Conservation (phyloP, 1,140 invertebrate genomes). For the Pseudomyrmex sp. region DNA sequence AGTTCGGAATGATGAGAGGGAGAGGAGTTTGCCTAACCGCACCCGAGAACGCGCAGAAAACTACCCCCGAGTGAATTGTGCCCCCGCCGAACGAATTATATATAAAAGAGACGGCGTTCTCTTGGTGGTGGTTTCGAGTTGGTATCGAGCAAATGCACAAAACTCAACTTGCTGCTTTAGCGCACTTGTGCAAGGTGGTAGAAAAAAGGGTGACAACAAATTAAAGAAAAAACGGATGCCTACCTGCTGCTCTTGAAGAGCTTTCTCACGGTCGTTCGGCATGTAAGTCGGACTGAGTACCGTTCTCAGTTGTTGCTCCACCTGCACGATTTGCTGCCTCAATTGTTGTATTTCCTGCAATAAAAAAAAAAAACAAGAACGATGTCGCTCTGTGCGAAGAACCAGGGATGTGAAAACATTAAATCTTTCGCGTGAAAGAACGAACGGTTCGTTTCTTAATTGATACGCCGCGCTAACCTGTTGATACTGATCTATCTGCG, state of each 20-base stretch:
- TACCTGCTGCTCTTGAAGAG: slow-evolving; percentile 96
- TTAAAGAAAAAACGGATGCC: slow-evolving; percentile 82
- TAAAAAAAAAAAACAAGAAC: slow-evolving; percentile 69
- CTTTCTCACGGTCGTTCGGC: slow-evolving; percentile 93
- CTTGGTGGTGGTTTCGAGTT: slow-evolving; percentile 81
- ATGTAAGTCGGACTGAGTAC: slow-evolving; percentile 93
- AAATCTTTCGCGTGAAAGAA: not conserved
- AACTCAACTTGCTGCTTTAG: slow-evolving; percentile 80
- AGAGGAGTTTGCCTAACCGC: slow-evolving; percentile 6
- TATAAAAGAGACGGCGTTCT: slow-evolving; percentile 52
- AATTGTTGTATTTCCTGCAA: slow-evolving; percentile 93
- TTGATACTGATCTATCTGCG: slow-evolving; percentile 95
- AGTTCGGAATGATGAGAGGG: slow-evolving; percentile 8
- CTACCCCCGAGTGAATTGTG: slow-evolving; percentile 32
- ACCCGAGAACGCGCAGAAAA: slow-evolving; percentile 27
- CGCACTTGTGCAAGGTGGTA: slow-evolving; percentile 78
- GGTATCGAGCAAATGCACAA: slow-evolving; percentile 82
- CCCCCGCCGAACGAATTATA: not conserved
- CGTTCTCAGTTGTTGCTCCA: slow-evolving; percentile 93
- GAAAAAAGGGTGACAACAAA: slow-evolving; percentile 18
- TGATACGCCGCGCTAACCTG: slow-evolving; percentile 83
- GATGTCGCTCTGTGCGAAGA: slow-evolving; percentile 4
- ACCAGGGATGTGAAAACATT: not conserved
- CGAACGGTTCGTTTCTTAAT: not conserved
- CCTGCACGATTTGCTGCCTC: slow-evolving; percentile 92